Base-by-base conservation (phyloP, 2,797 vertebrate genomes). In the Holocentrus rufus region DNA sequence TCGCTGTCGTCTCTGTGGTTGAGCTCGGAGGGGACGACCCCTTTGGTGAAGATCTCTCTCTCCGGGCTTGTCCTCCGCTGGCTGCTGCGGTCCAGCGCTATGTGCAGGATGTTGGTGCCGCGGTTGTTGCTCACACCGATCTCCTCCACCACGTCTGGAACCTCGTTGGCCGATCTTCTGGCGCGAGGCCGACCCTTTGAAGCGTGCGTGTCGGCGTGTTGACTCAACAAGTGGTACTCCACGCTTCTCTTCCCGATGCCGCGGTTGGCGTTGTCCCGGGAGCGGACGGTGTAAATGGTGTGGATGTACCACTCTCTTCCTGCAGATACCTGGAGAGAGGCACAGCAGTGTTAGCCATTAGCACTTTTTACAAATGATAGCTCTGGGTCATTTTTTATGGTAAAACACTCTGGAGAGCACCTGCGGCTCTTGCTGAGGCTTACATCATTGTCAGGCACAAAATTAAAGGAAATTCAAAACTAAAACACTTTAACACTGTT, bases 241-340 rank as follows among this genome's bases (percentile, higher is more conserved):
- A 95, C 79, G 62, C 95, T 95, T 55, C 94, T 91, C 85, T 95
- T 95, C 55, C 94, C 90, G 0, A 94, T 94, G 57, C 90, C 92
- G 30, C 92, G 90, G 83, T 89, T 92, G 1, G 93, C 88, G 5
- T 93, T 95, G 23, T 93, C 92, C 60, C 86, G 91, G 6, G 92
- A 95, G 15, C 82, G 85, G 46, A 95, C 90, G 0, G 87, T 94
- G 80, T 95, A 95, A 85, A 95, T 93, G 58, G 92, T 86, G 79
- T 95, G 94, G 78, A 93, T 94, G 85, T 89, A 95, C 93, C 94
- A 95, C 65, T 95, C 93, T 69, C 86, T 81, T 18, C 94, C 95
- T 44, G 92, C 78, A 36, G 94, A 92, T 55, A 95, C 95, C 95
- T 96, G 79, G 13, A 74, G 55, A 76, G 14, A 42, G 4, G 84